Conservation (phyloP, 2,888 invertebrate genomes). For the Allacma fusca region DNA sequence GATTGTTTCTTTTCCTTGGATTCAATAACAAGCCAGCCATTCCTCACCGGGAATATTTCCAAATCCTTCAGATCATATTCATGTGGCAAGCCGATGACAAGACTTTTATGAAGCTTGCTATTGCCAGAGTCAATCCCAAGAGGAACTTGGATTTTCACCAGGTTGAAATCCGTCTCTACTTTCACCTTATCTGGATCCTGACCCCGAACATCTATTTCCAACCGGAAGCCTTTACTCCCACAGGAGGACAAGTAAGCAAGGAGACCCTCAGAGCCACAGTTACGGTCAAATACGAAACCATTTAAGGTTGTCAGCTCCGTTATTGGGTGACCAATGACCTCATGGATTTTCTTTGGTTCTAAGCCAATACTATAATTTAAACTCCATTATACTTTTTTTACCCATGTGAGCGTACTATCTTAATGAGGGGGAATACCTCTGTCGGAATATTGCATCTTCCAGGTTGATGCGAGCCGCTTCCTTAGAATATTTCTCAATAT, state of each 20-base stretch:
- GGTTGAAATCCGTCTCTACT: constrained; percentile 31
- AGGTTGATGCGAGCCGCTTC: constrained; percentile 18
- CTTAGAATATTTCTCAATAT: constrained; percentile 28
- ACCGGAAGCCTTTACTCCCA: constrained; percentile 30
- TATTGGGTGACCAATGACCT: constrained; percentile 7
- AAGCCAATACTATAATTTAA: constrained; percentile 31
- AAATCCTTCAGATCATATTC: constrained; percentile 16
- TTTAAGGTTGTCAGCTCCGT: constrained; percentile 18
- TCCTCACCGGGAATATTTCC: constrained; percentile 26
- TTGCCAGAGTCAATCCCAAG: neutral
- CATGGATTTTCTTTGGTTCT: constrained; percentile 4
- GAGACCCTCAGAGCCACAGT: constrained; percentile 25
- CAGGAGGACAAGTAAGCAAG: constrained; percentile 11
- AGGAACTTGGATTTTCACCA: constrained; percentile 27
- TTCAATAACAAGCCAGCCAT: constrained; percentile 32
- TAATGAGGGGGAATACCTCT: constrained; percentile 12
- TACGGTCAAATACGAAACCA: constrained; percentile 27
- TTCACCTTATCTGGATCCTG: constrained; percentile 1
- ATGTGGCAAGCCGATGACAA: constrained; percentile 27
- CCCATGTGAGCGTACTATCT: neutral
- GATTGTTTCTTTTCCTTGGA: neutral
- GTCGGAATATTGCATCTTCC: constrained; percentile 33
- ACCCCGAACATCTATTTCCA: constrained; percentile 31
- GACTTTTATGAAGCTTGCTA: neutral
- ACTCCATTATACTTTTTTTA: neutral